These are phyloP conservation scores for Zaprionus inermis DNA, from an alignment of 1,140 invertebrate species.

Conservation along the genomic window DNA sequence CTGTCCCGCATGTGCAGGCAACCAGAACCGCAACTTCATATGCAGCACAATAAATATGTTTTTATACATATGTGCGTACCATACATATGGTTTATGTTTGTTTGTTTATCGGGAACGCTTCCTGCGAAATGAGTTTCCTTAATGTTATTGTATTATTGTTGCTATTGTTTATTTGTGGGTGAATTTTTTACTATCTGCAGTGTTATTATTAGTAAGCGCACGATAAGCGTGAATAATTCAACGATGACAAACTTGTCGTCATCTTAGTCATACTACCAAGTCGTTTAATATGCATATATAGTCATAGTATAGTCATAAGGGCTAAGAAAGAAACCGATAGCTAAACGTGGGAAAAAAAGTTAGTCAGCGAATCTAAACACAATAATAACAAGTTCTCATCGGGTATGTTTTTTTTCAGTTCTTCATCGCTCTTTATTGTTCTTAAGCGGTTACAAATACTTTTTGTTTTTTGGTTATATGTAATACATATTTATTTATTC, in stretches of 20 bases:
- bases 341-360: background rate
- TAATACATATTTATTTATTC: slow-evolving; percentile 58
- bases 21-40: slow-evolving; percentile 28
- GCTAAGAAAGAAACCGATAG: background rate
- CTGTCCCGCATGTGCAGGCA: slow-evolving; percentile 24
- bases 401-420: slow-evolving; percentile 56
- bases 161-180: slow-evolving; percentile 21
- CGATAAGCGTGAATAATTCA: background rate
- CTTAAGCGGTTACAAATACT: slow-evolving; percentile 73
- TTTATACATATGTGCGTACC: background rate
- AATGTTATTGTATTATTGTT: background rate
- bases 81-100: background rate
- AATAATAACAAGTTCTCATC: slow-evolving; percentile 4
- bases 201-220: slow-evolving; percentile 3
- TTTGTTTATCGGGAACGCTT: background rate
- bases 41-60: background rate
- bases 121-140: slow-evolving; percentile 15
- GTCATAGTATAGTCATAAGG: background rate
- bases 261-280: slow-evolving; percentile 1
- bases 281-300: background rate
- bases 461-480: slow-evolving; percentile 46
- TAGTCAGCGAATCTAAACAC: background rate
- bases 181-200: background rate
- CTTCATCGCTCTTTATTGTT: slow-evolving; percentile 70
- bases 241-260: slow-evolving; percentile 21